A percentile compares a stretch with the other conserved stretches of the same genome.
Conservation (phyloP, 53 echinoderm and acorn worm genomes). For the Zoroaster sp. region DNA sequence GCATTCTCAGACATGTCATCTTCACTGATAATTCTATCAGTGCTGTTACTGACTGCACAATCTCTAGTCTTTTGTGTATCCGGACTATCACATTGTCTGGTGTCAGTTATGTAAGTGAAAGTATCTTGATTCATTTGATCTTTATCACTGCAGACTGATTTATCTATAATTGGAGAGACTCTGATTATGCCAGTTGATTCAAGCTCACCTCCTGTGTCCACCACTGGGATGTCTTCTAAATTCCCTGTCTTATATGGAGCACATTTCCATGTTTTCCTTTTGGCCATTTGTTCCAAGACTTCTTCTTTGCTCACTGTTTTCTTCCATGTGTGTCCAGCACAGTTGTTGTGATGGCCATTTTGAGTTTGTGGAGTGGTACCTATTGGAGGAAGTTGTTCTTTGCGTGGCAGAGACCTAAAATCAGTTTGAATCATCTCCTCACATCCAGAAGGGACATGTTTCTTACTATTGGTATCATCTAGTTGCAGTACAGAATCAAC, state of each 20-base stretch:
- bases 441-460: background rate
- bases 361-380: background rate
- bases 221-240: background rate
- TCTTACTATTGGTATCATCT: background rate
- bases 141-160: background rate
- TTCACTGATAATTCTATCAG: background rate
- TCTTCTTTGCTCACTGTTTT: conserved; percentile 7
- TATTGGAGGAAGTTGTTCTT: background rate
- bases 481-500: background rate
- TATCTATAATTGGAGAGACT: background rate
- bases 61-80: background rate
- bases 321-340: conserved; percentile 9
- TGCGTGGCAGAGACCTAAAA: background rate
- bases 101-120: background rate
- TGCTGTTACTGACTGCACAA: background rate
- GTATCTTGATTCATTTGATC: background rate
- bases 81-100: background rate
- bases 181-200: background rate
- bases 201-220: background rate
- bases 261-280: background rate
- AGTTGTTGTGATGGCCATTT: background rate
- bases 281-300: conserved; percentile 11
- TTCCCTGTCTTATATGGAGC: background rate
- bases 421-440: background rate
- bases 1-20: background rate